A percentile compares a stretch with the other conserved stretches of the same genome.
phyloP scores from a whole-genome alignment of 2,888 invertebrate species.

The Creontiades dilutus region DNA sequence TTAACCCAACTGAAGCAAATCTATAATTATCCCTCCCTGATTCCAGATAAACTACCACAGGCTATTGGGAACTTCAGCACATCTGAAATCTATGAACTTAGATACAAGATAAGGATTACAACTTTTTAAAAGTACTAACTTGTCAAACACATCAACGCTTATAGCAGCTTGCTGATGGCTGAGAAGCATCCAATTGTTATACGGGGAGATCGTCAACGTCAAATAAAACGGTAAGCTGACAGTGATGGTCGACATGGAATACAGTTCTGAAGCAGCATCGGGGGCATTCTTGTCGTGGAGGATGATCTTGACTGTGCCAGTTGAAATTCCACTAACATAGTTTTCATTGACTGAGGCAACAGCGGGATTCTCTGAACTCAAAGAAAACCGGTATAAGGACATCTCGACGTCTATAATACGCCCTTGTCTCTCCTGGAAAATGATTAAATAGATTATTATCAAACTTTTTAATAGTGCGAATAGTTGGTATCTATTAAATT shows the following conservation, averaged over 20 bases:
- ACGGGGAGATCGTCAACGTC: conserved; percentile 84
- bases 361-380: conserved; percentile 68
- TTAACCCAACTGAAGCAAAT: too few species aligned
- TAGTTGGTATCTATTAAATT: too few species aligned
- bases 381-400: conserved; percentile 64
- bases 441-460: background rate
- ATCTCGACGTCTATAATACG: conserved; percentile 70
- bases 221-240: conserved; percentile 86
- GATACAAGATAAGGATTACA: background rate
- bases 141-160: conserved; percentile 84
- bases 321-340: conserved; percentile 78
- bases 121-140: conserved; percentile 77
- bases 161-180: conserved; percentile 86
- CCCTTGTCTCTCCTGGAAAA: conserved; percentile 74
- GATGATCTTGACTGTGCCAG: conserved; percentile 82
- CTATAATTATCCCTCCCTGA: too few species aligned
- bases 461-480: too few species aligned
- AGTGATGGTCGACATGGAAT: conserved; percentile 84
- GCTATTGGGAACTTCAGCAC: too few species aligned
- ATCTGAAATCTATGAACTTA: background rate
- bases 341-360: conserved; percentile 69
- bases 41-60: too few species aligned
- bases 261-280: conserved; percentile 80
- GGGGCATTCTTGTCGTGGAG: conserved; percentile 84
- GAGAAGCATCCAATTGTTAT: conserved; percentile 87